Evolutionary conservation across 2,113 vertebrate genomes (phyloP), one percentile per base, ranked within the genome.

Genomic region (Brevimyrus niger): DNA sequence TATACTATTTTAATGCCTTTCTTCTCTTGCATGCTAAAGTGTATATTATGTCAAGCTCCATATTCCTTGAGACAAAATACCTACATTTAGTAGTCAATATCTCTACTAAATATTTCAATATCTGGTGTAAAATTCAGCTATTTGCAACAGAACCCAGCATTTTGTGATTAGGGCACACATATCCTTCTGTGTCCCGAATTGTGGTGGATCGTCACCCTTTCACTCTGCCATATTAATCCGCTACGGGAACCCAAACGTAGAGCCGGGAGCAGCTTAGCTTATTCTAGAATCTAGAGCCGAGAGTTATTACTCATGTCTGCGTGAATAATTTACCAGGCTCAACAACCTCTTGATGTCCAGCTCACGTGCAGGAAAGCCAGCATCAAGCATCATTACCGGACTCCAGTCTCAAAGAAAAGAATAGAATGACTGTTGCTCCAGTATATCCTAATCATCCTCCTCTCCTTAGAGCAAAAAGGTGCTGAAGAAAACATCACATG

Each of bases 241-340:
- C 53, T 17, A 61, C 8, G 1, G n/a, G 35, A 53, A 44, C 51
- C 9, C 10, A 19, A 65, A 23, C 19, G 46, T 17, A 61, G 86
- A 61, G 53, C 31, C 6, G 11, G 53, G 2, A 46, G 55, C 55
- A 44, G 17, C 53, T 44, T 23, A 35, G 21, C 42, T 65, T 35
- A 61, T 87, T 87, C 87, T 38, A 58, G 21, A 87, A 38, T 21
- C 55, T 23, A 50, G 23, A 61, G 65, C 55, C 65, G 87, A 87
- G 38, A 48, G 85, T 51, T 61, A 42, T 87, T 87, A 87, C 87
- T 61, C 51, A 87, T 53, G 38, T 87, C 55, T 61, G 51, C 17
- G 35, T 87, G 53, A 87, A 87, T 58, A 13, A 65, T 87, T 87
- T 65, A 65, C 3, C 27, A 44, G 23, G 19, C 35, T 42, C 48